Evolutionary conservation across 2,888 invertebrate genomes (phyloP).

Genomic region (Caenorhabditis imperialis): DNA sequence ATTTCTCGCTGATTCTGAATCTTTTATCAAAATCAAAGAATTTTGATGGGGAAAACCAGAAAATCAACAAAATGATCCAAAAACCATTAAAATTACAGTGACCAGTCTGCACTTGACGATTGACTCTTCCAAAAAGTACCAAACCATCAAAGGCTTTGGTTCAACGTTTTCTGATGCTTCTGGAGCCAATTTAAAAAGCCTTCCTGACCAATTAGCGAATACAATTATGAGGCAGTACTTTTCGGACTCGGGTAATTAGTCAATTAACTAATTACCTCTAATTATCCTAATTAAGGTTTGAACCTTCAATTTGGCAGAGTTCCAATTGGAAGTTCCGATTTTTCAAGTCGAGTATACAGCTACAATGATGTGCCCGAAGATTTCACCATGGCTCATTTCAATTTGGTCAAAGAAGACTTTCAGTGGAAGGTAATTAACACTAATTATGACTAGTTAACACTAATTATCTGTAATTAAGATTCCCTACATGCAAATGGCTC

Average conservation of each 20-base stretch:
- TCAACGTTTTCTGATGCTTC: conserved; percentile 34
- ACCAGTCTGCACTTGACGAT: conserved; percentile 33
- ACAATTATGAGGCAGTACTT: conserved; percentile 26
- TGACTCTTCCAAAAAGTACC: conserved; percentile 25
- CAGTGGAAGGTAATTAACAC: conserved; percentile 29
- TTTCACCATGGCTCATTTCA: conserved; percentile 22
- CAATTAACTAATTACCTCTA: too few relatives aligned
- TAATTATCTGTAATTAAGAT: too few relatives aligned
- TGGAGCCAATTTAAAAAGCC: conserved; percentile 29
- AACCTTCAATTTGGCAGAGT: conserved; percentile 23
- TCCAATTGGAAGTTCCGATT: conserved; percentile 27
- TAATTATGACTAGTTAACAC: too few relatives aligned
- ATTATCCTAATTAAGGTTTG: neutral
- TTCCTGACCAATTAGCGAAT: conserved; percentile 24
- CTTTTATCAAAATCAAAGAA: too few relatives aligned
- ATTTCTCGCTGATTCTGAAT: too few relatives aligned
- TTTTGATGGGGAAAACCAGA: too few relatives aligned
- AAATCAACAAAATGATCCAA: too few relatives aligned
- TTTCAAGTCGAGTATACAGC: conserved; percentile 23
- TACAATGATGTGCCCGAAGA: conserved; percentile 27
- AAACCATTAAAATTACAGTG: conserved; percentile 5
- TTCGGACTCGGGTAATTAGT: conserved; percentile 20
- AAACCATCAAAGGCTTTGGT: conserved; percentile 29
- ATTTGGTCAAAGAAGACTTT: conserved; percentile 23
- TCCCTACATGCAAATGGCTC: conserved; percentile 19